Evolutionary conservation across 2,797 vertebrate species (phyloP).

Genomic region (Hemitrygon akajei): DNA sequence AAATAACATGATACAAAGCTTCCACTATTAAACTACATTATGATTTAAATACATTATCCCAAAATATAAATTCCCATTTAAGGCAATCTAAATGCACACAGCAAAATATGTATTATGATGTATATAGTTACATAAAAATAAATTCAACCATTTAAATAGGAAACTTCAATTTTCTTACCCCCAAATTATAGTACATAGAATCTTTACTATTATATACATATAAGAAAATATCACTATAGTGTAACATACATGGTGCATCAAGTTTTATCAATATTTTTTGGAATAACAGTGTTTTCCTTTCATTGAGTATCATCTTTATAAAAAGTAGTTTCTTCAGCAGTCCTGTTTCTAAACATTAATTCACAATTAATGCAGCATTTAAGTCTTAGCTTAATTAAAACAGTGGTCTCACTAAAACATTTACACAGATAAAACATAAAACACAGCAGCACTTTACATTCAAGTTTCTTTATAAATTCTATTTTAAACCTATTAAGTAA

Average conservation of each 20-base stretch:
- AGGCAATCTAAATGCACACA: constrained; percentile 4
- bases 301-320: not conserved
- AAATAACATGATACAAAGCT: constrained; percentile 26
- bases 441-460: not conserved
- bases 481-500: not conserved
- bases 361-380: not conserved
- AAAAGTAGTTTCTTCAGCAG: not conserved
- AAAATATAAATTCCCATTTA: constrained; percentile 9
- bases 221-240: not conserved
- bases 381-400: not conserved
- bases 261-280: not conserved
- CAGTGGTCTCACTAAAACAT: not conserved
- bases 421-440: not conserved
- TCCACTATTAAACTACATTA: not conserved
- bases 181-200: constrained; percentile 2
- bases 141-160: not conserved
- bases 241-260: not conserved
- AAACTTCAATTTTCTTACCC: not conserved
- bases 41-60: not conserved
- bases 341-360: not conserved
- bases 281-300: not conserved
- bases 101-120: constrained; percentile 5
- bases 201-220: constrained; percentile 4
- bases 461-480: not conserved
- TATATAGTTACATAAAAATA: constrained; percentile 16